Evolutionary conservation across 2,888 invertebrate genomes (phyloP), one percentile per base, ranked within the genome.

Genomic region (Troides oblongomaculatus): DNA sequence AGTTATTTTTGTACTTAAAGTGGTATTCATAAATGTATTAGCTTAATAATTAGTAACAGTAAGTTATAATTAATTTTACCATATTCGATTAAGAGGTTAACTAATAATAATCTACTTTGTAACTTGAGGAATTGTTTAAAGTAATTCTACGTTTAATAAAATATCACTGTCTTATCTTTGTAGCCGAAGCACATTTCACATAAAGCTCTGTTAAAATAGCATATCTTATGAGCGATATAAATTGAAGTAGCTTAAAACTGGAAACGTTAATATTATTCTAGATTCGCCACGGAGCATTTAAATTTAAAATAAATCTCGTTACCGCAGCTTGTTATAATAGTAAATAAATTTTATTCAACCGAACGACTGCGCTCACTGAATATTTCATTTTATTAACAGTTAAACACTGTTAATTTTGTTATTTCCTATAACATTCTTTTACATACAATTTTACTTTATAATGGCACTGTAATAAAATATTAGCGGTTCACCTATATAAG

Each of bases 171-270:
- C 50, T 60, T 30, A 50, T 46, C 58, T 68, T 63, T 59, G 30
- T 60, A 68, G 64, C 64, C 46, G 21, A 60, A 60, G 64, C 69
- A 69, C 69, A 64, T 69, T 57, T 56, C 64, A 46, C 10, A 67
- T 65, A 69, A 65, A 69, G 63, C 57, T 50, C 68, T 68, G 46
- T 64, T 63, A 39, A 59, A 64, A 46, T 60, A 60, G 68, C 64
- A 68, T 64, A 68, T 64, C 21, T 60, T 68, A 36, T 60, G 64
- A 64, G 60, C 39, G 50, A 60, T 64, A 64, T 60, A 68, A 68
- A 68, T 50, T 68, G 59, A 50, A 53, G 50, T 68, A 30, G 50
- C 68, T 68, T 63, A 63, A 63, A 21, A 58, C 53, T 60, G 6
- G 50, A 59, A 68, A 50, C 63, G 39, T 50, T 64, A 68, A 64